Percentiles rank a stretch among this genome's conserved stretches.
These are phyloP conservation scores for Leptinotarsa rubiginosa DNA, from an alignment of 2,888 invertebrate species.

Conservation along the genomic window DNA sequence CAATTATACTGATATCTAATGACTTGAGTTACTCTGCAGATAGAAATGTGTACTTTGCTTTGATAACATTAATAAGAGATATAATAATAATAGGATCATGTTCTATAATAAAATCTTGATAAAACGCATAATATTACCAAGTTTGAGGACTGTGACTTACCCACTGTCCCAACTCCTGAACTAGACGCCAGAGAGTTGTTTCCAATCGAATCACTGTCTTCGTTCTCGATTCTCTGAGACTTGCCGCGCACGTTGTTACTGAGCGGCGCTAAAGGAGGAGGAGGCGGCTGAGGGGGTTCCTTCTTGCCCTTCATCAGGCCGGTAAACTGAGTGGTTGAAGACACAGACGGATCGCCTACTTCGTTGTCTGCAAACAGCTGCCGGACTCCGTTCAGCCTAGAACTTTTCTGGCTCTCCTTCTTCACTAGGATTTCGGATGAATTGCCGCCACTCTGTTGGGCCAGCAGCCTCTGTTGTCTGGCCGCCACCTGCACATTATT, in stretches of 20 bases:
- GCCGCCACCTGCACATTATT: conserved; percentile 71
- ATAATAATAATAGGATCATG: no score
- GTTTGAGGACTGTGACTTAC: conserved; percentile 8
- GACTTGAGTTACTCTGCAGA: no score
- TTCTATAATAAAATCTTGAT: no score
- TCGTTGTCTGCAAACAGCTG: conserved; percentile 63
- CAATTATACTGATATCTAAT: no score
- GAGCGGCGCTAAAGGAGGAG: conserved; percentile 68
- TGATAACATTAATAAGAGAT: no score
- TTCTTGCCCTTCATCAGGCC: conserved; percentile 60
- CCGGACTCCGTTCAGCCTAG: conserved; percentile 64
- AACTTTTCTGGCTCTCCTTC: conserved; percentile 59
- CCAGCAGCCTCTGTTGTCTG: conserved; percentile 73
- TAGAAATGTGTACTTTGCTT: no score
- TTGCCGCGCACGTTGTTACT: conserved; percentile 54
- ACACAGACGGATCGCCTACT: conserved; percentile 62
- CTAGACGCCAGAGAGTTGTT: conserved; percentile 73
- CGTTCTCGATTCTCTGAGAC: conserved; percentile 60
- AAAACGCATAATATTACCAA: no score
- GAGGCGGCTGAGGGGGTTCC: conserved; percentile 67
- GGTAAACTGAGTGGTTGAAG: conserved; percentile 61
- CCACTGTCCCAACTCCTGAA: conserved; percentile 63
- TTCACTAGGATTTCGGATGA: conserved; percentile 46
- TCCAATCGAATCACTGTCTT: conserved; percentile 67
- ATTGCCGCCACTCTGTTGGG: conserved; percentile 63